These are phyloP conservation scores for Drosophila pseudotakahashii DNA, from an alignment of 2,888 invertebrate genomes.

Conservation along the genomic window DNA sequence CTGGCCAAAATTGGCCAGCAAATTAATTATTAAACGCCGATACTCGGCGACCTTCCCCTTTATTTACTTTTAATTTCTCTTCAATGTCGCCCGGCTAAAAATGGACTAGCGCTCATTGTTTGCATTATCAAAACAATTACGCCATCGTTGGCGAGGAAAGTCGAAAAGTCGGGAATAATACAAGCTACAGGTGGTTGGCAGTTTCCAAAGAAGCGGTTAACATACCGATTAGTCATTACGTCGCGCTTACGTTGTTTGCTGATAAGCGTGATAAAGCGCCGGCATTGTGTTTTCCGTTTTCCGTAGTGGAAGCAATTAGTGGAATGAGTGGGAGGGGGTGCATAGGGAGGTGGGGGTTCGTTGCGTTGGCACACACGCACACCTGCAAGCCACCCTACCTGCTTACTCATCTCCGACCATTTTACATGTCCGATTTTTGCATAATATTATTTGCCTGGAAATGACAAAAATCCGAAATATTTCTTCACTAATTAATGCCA, in stretches of 20 bases:
- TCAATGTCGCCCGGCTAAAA: slow-evolving; percentile 78
- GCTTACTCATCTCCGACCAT: slow-evolving; percentile 54
- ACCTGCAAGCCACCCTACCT: slow-evolving; percentile 13
- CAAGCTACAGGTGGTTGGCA: slow-evolving; percentile 35
- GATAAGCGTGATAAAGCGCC: slow-evolving; percentile 75
- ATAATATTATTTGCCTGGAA: slow-evolving; percentile 69
- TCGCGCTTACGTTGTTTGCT: slow-evolving; percentile 52
- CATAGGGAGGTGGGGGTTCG: slow-evolving; percentile 9
- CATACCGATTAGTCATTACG: slow-evolving; percentile 36
- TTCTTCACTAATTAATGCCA: slow-evolving; percentile 74
- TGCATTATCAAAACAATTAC: slow-evolving; percentile 73
- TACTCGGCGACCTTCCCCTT: slow-evolving; percentile 32
- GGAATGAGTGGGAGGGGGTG: slow-evolving; percentile 26
- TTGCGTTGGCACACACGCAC: slow-evolving; percentile 37
- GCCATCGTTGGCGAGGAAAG: slow-evolving; percentile 47
- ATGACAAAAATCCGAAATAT: slow-evolving; percentile 74
- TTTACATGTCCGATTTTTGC: slow-evolving; percentile 57
- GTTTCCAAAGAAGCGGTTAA: slow-evolving; percentile 12
- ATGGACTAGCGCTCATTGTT: slow-evolving; percentile 61
- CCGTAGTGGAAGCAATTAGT: slow-evolving; percentile 59
- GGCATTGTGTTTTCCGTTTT: slow-evolving; percentile 58
- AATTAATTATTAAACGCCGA: slow-evolving; percentile 62
- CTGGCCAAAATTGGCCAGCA: slow-evolving; percentile 57
- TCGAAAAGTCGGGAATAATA: slow-evolving; percentile 27
- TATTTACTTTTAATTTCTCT: slow-evolving; percentile 82